Conservation (phyloP, 2,113 vertebrate genomes). For the Nothoprocta perdicaria region DNA sequence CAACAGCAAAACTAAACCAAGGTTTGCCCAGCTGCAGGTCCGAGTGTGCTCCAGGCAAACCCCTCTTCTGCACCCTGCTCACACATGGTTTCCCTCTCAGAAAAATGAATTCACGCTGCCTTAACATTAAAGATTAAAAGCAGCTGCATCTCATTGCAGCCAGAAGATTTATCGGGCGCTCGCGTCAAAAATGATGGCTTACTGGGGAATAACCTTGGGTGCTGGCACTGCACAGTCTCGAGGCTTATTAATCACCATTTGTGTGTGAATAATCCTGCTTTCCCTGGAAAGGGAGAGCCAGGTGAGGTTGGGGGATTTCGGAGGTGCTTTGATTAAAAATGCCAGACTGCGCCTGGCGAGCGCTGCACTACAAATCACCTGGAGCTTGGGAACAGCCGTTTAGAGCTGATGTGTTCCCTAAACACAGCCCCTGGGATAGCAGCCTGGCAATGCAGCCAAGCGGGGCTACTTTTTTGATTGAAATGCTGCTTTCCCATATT, state of each 20-base stretch:
- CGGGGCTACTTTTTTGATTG: neutral
- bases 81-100: neutral
- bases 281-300: neutral
- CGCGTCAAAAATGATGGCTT: neutral
- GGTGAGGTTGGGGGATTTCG: neutral
- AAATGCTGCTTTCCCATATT: neutral
- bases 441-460: neutral
- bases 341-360: neutral
- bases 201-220: slow-evolving; percentile 17
- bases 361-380: rapidly evolving
- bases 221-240: neutral
- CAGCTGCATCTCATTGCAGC: neutral
- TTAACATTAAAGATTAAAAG: slow-evolving; percentile 27
- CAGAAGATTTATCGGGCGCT: neutral
- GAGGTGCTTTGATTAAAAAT: neutral
- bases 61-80: neutral
- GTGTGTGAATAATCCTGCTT: neutral
- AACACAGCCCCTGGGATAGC: neutral
- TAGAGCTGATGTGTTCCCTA: neutral
- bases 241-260: slow-evolving; percentile 3
- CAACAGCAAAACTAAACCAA: neutral
- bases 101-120: neutral
- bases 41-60: neutral
- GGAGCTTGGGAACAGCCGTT: neutral
- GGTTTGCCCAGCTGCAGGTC: neutral